phyloP scores from a whole-genome alignment of 2,113 vertebrate species.

The Sceloporus tristichus region DNA sequence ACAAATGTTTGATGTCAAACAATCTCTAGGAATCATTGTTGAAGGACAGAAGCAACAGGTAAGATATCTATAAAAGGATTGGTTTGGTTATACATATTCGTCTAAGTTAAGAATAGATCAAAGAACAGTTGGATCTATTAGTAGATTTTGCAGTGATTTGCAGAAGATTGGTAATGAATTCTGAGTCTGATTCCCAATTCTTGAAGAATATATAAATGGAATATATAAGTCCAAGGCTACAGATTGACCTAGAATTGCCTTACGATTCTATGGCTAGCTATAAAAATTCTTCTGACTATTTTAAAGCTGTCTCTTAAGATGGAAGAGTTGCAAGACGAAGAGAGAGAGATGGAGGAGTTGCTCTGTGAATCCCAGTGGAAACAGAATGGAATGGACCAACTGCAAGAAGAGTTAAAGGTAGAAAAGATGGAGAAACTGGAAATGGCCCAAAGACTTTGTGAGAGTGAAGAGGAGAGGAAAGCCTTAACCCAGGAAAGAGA shows the following conservation, averaged over 20 bases:
- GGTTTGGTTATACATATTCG: background rate
- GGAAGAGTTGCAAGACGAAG: constrained; percentile 46
- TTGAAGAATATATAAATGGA: background rate
- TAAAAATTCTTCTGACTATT: background rate
- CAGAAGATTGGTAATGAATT: background rate
- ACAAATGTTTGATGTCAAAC: constrained; percentile 43
- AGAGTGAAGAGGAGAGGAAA: constrained; percentile 52
- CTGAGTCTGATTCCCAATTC: background rate
- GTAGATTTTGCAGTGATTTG: background rate
- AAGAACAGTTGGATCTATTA: background rate
- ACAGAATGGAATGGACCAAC: constrained; percentile 55
- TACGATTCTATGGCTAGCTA: background rate
- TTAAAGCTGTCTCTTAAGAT: constrained; percentile 36
- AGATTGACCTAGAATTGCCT: background rate
- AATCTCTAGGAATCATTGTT: constrained; percentile 41
- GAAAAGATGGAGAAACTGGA: constrained; percentile 13
- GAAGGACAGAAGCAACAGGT: constrained; percentile 64
- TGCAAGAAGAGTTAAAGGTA: constrained; percentile 42
- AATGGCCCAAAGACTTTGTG: constrained; percentile 24
- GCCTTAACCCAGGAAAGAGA: constrained; percentile 52
- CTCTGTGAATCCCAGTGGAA: constrained; percentile 35
- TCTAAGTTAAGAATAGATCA: background rate
- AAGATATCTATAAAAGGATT: background rate
- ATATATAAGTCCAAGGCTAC: background rate
- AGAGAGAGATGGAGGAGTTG: constrained; percentile 35